These are phyloP conservation scores for Oscarella lobularis DNA, from an alignment of 37 sponge, comb jelly and placozoan genomes.

Conservation along the genomic window DNA sequence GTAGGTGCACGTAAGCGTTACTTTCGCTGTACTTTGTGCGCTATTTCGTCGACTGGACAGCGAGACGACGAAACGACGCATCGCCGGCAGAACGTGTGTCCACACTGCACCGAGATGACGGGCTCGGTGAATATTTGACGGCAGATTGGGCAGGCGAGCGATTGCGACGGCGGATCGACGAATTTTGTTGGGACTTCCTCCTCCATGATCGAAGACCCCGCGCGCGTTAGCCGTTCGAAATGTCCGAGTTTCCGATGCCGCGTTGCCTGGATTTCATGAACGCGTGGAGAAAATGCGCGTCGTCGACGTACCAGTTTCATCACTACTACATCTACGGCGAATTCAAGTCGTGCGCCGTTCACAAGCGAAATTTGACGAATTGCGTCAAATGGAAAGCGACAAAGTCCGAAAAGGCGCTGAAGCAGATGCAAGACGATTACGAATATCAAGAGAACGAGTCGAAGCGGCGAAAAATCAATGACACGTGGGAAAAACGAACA, in stretches of 20 bases:
- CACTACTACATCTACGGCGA: conserved; percentile 64
- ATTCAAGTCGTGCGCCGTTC: conserved; percentile 30
- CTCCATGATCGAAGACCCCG: neutral
- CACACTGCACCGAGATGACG: conserved; percentile 80
- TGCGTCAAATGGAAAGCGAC: conserved; percentile 58
- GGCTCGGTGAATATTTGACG: conserved; percentile 48
- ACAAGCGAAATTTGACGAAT: conserved; percentile 30
- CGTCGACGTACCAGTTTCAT: conserved; percentile 62
- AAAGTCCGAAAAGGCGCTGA: conserved; percentile 15
- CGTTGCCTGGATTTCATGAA: neutral
- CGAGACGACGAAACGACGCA: conserved; percentile 34
- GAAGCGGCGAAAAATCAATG: too few species aligned
- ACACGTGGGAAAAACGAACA: too few species aligned
- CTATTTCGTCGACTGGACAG: neutral
- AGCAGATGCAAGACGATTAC: too few species aligned
- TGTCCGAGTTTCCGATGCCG: neutral
- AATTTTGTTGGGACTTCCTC: conserved; percentile 38
- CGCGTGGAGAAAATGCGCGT: conserved; percentile 6
- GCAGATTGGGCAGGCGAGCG: conserved; percentile 64
- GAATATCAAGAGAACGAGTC: too few species aligned
- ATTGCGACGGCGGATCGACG: conserved; percentile 38
- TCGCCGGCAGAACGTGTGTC: conserved; percentile 79
- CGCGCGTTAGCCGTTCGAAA: neutral
- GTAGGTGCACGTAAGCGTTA: too few species aligned
- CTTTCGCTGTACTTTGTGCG: too few species aligned